Base-by-base conservation (phyloP, 2,113 vertebrate genomes). In the Pao palembangensis region DNA sequence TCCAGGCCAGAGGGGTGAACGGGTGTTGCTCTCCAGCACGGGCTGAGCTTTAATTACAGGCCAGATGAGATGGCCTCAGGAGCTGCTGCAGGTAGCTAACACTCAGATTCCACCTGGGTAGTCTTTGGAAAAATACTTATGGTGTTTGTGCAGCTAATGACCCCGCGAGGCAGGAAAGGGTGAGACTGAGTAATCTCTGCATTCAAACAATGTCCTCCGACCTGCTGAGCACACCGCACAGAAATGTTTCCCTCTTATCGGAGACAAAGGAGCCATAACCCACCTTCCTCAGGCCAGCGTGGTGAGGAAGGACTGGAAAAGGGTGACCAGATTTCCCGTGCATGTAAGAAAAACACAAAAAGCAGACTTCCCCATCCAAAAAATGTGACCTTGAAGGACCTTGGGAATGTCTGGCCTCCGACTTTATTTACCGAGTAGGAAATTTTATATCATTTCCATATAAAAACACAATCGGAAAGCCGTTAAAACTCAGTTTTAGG, bases 91-190 rank as follows among this genome's bases (percentile, higher is more conserved):
- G 57, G 64, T 71, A 44, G 21, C 53, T 47, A 17, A 51, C 13
- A 55, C 44, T 75, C 52, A 52, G 17, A 47, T 43, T 47, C 51
- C 31, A 3, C 51, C 15, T 15, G 31, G 54, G 61, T 57, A 17
- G 64, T 67, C 7, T 51, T 14, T 21, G 19, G 49, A 64, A 69
- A 5, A 48, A 31, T 65, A 17, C 31, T 47, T 50, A 1, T 6
- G 25, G 25, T 28, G 25, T 28, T 38, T 1, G 41, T 57, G 59
- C 25, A 6, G 64, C 65, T 76, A 51, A 73, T 70, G 63, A 49
- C 54, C 44, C 12, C 54, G 58, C 46, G 64, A 76, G 68, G 50
- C 78, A 84, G 82, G 79, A 88, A 88, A 76, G 62, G 80, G 79
- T 44, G 72, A 72, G 72, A 66, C 69, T 75, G 52, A 44, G 62